A percentile compares a stretch with the other conserved stretches of the same genome.
These are phyloP conservation scores for Noctua janthina DNA, from an alignment of 2,888 invertebrate genomes.

Conservation along the genomic window DNA sequence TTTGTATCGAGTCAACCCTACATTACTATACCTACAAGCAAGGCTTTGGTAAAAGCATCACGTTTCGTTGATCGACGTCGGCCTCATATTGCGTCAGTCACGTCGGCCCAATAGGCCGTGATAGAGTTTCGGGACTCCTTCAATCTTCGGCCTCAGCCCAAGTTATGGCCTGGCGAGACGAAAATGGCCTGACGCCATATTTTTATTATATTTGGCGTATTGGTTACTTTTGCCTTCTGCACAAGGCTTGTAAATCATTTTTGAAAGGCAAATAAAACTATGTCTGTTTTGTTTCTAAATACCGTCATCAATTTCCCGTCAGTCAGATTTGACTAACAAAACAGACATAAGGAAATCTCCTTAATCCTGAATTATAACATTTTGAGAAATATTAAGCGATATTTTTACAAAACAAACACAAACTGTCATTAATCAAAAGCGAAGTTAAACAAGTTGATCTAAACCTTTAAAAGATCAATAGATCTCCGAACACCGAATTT, in stretches of 20 bases:
- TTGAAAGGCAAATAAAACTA: neutral
- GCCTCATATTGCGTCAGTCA: conserved; percentile 56
- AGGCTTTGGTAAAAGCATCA: conserved; percentile 63
- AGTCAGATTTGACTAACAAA: neutral
- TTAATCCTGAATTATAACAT: neutral
- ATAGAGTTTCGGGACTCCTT: conserved; percentile 58
- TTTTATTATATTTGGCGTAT: conserved; percentile 31
- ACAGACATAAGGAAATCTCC: no score
- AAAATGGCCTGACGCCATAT: conserved; percentile 37
- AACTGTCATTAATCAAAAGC: conserved; percentile 52
- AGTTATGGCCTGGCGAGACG: conserved; percentile 42
- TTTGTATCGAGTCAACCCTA: conserved; percentile 23
- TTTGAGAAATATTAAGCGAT: conserved; percentile 10
- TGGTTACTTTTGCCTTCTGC: conserved; percentile 1
- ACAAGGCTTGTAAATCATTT: neutral
- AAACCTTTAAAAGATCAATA: conserved; percentile 57
- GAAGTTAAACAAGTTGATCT: conserved; percentile 49
- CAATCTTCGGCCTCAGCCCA: conserved; percentile 53
- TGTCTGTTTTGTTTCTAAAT: neutral
- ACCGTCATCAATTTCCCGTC: neutral
- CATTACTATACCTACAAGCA: conserved; percentile 11
- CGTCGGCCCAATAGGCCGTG: conserved; percentile 61
- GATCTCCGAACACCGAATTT: conserved; percentile 38
- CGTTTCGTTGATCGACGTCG: conserved; percentile 60
- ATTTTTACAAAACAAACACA: conserved; percentile 37